phyloP scores from a whole-genome alignment of 1,140 invertebrate genomes.

The Sarcophaga bullata region DNA sequence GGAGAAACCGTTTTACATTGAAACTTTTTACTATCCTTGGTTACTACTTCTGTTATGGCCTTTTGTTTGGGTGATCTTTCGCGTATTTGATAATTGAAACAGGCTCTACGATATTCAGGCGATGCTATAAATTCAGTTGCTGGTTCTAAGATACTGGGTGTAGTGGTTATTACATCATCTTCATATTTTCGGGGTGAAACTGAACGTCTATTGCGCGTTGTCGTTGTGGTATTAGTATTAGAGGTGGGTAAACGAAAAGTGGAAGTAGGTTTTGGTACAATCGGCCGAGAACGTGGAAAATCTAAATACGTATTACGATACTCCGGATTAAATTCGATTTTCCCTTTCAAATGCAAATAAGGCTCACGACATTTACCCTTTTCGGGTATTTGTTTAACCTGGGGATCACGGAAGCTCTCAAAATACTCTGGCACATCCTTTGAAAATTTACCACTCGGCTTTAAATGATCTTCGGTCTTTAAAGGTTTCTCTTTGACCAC shows the following conservation, averaged over 20 bases:
- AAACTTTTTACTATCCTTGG: conserved; percentile 15
- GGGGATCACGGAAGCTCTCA: conserved; percentile 64
- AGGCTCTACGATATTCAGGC: conserved; percentile 59
- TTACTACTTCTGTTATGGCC: not conserved
- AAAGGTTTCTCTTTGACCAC: conserved; percentile 54
- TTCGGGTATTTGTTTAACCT: conserved; percentile 62
- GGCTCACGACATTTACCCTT: conserved; percentile 60
- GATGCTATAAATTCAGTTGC: conserved; percentile 52
- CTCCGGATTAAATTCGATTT: conserved; percentile 65
- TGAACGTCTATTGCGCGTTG: conserved; percentile 26
- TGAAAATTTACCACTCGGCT: conserved; percentile 58
- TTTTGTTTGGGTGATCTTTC: conserved; percentile 48
- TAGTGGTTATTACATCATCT: not conserved
- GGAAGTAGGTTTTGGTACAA: conserved; percentile 60
- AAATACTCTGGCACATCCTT: conserved; percentile 63
- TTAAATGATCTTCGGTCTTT: conserved; percentile 59
- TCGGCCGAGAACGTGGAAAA: conserved; percentile 60
- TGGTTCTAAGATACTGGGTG: conserved; percentile 27
- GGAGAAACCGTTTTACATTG: not conserved
- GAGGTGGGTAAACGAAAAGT: conserved; percentile 57
- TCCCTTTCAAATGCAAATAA: conserved; percentile 58
- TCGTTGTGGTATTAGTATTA: conserved; percentile 3
- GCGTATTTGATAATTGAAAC: conserved; percentile 59
- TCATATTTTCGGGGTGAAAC: conserved; percentile 34
- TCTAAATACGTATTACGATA: conserved; percentile 62